Evolutionary conservation across 2,888 invertebrate genomes (phyloP), one percentile per base, ranked within the genome.

Genomic region (Dermolepida albohirtum): DNA sequence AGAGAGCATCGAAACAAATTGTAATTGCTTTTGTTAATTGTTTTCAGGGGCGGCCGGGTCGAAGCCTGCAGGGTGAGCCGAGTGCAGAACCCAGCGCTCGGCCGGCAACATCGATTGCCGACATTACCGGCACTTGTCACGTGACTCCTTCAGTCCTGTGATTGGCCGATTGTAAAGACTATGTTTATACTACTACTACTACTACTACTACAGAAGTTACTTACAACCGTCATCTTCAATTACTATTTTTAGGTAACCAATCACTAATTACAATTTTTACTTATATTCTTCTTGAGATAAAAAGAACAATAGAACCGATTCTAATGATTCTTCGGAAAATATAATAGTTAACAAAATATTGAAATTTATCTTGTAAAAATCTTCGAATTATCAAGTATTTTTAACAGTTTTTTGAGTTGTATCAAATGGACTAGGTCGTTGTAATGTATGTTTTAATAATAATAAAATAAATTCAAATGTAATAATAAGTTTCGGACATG

Each of bases 41-140:
- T 55, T 66, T 69, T 59, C 62, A 59, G 86, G 86, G 84, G 85
- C 85, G 84, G 84, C 84, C 84, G 85, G 86, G 86, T 86, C 85
- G 86, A 85, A 86, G 86, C 86, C 86, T 86, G 86, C 86, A 87
- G 87, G 87, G 87, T 86, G 86, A 85, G 85, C 76, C 82, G 81
- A 80, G 80, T 74, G 82, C 77, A 77, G 82, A 82, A 83, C 81
- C 82, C 83, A 83, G 78, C 83, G 78, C 80, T 81, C 79, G 82
- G 77, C 79, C 77, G 74, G 76, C 71, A 72, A 70, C 72, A 72
- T 59, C 59, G 74, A 72, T 74, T 73, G 75, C 74, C 76, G 73
- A 75, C 59, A 66, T 66, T 66, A 66, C 66, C 66, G 57, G 66
- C 66, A 66, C 57, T 27, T 57, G 29, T 57, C 66, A 55, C 66